These are phyloP conservation scores for Austrofundulus limnaeus DNA, from an alignment of 2,113 vertebrate genomes.

Conservation along the genomic window DNA sequence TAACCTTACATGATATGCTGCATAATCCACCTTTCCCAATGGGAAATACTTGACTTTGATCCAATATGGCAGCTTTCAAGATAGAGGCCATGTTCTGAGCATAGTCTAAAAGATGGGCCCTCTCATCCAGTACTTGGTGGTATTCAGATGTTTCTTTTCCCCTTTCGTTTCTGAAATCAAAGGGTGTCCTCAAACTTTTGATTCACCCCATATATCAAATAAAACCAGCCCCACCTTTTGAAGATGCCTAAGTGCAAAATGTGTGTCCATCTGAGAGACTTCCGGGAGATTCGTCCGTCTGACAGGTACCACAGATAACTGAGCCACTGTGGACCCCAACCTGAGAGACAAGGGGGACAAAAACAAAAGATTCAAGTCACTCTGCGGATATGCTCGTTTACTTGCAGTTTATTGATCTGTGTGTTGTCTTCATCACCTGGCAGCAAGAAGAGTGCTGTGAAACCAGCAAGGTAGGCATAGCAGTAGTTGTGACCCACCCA, in stretches of 20 bases:
- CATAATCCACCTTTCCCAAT: no score
- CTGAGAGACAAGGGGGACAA: conserved; percentile 32
- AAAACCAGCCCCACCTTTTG: conserved; percentile 75
- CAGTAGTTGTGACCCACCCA: conserved; percentile 70
- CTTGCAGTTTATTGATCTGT: neutral
- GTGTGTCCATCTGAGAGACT: conserved; percentile 76
- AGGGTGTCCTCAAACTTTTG: no score
- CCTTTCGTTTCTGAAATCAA: no score
- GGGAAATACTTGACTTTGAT: no score
- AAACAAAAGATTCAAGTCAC: neutral
- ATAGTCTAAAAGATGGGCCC: no score
- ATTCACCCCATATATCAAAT: neutral
- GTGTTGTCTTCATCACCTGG: conserved; percentile 56
- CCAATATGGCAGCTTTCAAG: no score
- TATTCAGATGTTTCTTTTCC: no score
- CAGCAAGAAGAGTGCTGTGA: conserved; percentile 75
- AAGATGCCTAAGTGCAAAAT: conserved; percentile 87
- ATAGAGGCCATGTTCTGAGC: no score
- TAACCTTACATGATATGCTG: no score
- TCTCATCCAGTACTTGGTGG: no score
- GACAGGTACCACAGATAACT: conserved; percentile 84
- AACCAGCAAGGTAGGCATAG: conserved; percentile 75
- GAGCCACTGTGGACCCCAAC: conserved; percentile 80
- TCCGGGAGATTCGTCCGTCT: conserved; percentile 63
- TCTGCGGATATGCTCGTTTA: neutral